These are phyloP conservation scores for Parnassius orleans DNA, from an alignment of 2,888 invertebrate genomes.

Conservation along the genomic window DNA sequence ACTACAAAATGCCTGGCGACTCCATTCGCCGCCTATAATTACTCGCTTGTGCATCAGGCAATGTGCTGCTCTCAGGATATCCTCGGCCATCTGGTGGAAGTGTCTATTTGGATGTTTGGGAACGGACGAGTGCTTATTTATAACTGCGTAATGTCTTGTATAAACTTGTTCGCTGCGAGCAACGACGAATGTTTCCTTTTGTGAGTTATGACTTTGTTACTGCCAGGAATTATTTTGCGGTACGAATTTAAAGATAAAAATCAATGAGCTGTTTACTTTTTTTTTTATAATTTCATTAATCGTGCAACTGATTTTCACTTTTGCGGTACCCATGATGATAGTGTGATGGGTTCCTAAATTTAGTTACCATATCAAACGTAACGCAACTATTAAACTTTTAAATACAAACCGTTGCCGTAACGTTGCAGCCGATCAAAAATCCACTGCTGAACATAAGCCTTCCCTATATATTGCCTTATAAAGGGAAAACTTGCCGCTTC, in stretches of 20 bases:
- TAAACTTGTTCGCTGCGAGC: slow-evolving; percentile 21
- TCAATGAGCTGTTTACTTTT: no score
- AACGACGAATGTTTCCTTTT: slow-evolving; percentile 14
- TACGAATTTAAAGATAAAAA: neutral
- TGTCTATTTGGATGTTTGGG: slow-evolving; percentile 49
- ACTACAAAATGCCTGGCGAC: slow-evolving; percentile 35
- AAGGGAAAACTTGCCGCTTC: no score
- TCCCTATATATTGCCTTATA: no score
- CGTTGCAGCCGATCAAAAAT: no score
- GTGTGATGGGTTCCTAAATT: no score
- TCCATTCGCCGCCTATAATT: slow-evolving; percentile 64
- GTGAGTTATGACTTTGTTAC: slow-evolving; percentile 19
- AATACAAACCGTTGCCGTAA: no score
- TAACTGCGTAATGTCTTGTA: slow-evolving; percentile 34
- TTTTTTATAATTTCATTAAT: no score
- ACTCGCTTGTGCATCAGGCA: slow-evolving; percentile 44
- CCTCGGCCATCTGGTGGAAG: slow-evolving; percentile 73
- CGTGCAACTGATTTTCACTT: no score
- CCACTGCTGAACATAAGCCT: no score
- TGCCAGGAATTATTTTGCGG: slow-evolving; percentile 1
- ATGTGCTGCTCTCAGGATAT: slow-evolving; percentile 74
- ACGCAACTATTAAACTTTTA: no score
- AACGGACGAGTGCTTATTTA: slow-evolving; percentile 39
- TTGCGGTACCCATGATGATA: no score
- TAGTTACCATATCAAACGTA: no score